Conservation (phyloP, 2,797 vertebrate genomes). For the Heteromormyrus szaboi region DNA sequence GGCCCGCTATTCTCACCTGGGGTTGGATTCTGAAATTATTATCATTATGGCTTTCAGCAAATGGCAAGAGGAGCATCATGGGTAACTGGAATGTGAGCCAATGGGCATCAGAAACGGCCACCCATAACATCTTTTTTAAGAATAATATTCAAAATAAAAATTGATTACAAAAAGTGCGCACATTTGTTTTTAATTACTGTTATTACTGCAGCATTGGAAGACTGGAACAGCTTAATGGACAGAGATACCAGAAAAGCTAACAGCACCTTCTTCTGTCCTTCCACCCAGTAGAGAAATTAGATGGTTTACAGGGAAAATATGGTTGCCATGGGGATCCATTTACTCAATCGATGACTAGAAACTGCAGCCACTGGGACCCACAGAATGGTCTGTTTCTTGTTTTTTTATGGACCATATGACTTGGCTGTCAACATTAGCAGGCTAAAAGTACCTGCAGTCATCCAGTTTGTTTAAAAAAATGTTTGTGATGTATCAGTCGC, state of each 20-base stretch:
- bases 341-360: not conserved
- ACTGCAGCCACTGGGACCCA: not conserved
- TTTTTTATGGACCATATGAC: not conserved
- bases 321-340: constrained; percentile 12
- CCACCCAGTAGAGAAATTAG: not conserved
- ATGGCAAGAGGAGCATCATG: not conserved
- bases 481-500: not conserved
- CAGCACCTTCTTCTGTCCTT: not conserved
- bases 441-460: not conserved
- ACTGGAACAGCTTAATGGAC: not conserved
- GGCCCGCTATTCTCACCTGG: not conserved
- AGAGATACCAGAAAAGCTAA: not conserved
- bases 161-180: not conserved
- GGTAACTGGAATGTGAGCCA: not conserved
- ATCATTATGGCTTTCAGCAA: not conserved
- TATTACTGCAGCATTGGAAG: not conserved
- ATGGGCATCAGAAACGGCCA: not conserved
- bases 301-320: not conserved
- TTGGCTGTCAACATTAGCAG: not conserved
- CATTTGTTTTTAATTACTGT: not conserved
- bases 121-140: not conserved
- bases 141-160: not conserved
- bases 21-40: not conserved
- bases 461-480: not conserved
- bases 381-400: not conserved